phyloP scores from a whole-genome alignment of 1,140 invertebrate species.

The Parasteatoda tepidariorum region DNA sequence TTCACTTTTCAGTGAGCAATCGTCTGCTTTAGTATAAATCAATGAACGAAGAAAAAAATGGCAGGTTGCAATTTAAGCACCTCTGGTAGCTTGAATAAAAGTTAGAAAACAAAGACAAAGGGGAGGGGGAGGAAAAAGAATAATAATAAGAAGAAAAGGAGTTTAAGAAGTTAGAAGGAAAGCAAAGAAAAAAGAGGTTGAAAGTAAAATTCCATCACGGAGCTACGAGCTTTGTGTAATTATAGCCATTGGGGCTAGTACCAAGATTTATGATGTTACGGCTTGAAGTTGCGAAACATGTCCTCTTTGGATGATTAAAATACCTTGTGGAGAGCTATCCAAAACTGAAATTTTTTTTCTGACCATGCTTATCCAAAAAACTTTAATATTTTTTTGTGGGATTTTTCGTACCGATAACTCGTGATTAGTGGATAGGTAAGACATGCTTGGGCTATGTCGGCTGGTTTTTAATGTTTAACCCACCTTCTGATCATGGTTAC shows the following conservation, averaged over 20 bases:
- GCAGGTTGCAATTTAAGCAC: conserved; percentile 27
- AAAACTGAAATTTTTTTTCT: neutral
- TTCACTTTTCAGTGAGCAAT: neutral
- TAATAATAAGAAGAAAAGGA: neutral
- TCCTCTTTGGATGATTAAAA: conserved; percentile 24
- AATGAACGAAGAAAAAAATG: neutral
- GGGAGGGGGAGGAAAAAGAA: neutral
- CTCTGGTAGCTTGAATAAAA: neutral
- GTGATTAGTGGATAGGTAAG: conserved; percentile 18
- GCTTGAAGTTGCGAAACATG: conserved; percentile 27
- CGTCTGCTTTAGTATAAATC: neutral
- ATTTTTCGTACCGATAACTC: neutral
- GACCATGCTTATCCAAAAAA: neutral
- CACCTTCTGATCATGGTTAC: neutral
- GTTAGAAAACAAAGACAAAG: neutral
- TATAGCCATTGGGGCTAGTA: conserved; percentile 28
- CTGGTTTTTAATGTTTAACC: neutral
- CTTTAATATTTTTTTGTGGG: conserved; percentile 18
- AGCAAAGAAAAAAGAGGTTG: conserved; percentile 25
- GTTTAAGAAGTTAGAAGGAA: neutral
- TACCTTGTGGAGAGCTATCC: conserved; percentile 2
- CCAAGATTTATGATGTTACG: conserved; percentile 25
- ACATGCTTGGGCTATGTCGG: neutral
- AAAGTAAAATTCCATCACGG: conserved; percentile 36
- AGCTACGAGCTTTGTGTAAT: conserved; percentile 20